phyloP scores from a whole-genome alignment of 2,797 vertebrate genomes.

The Notamacropus eugenii region DNA sequence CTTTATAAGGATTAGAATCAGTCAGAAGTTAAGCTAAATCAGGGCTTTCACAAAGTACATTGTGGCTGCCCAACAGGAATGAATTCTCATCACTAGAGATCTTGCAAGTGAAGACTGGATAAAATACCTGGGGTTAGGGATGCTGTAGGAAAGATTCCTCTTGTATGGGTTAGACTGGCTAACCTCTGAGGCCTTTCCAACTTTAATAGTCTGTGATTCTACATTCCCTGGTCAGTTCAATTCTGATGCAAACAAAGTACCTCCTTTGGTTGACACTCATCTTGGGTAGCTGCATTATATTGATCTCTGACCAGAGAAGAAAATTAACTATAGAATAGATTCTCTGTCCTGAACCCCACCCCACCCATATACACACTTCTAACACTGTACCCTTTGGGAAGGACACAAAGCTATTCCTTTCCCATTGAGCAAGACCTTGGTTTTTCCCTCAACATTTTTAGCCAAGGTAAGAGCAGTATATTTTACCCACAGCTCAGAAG shows the following conservation, averaged over 20 bases:
- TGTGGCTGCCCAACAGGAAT: neutral
- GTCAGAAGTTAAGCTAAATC: neutral
- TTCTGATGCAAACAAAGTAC: neutral
- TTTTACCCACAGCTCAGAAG: constrained; percentile 57
- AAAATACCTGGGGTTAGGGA: neutral
- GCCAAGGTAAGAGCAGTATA: neutral
- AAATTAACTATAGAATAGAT: neutral
- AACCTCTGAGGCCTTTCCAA: neutral
- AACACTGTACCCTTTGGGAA: neutral
- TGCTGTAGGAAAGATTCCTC: neutral
- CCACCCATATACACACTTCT: neutral
- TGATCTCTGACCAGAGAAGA: constrained; percentile 1
- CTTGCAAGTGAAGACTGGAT: neutral
- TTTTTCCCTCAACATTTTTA: constrained; percentile 47
- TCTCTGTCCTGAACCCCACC: neutral
- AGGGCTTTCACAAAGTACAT: neutral
- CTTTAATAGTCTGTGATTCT: neutral
- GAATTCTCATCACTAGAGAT: neutral
- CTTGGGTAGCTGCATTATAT: neutral
- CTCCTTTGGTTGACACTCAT: neutral
- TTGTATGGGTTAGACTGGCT: neutral
- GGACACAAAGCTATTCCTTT: neutral
- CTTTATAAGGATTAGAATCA: neutral
- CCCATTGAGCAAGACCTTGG: neutral
- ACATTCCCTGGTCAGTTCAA: too few species aligned